Conservation (phyloP, 2,113 vertebrate genomes). For the Trichomycterus rosablanca region DNA sequence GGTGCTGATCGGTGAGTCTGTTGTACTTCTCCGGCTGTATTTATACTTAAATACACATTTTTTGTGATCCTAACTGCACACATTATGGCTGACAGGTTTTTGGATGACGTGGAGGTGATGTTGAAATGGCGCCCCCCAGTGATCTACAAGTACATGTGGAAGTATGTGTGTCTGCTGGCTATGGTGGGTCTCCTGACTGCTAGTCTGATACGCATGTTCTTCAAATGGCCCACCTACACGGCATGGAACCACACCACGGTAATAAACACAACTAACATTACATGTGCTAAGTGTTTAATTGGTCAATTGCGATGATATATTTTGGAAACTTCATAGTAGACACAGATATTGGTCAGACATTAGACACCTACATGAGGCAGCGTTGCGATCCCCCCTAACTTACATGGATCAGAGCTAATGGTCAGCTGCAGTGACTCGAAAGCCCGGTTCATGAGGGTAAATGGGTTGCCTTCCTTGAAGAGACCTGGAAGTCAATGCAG, state of each 20-base stretch:
- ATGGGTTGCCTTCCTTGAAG: too few relatives aligned
- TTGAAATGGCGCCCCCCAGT: constrained; percentile 87
- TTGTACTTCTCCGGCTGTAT: too few relatives aligned
- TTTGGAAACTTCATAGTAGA: too few relatives aligned
- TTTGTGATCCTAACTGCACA: neutral
- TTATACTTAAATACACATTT: too few relatives aligned
- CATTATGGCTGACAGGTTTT: constrained; percentile 71
- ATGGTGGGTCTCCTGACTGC: constrained; percentile 85
- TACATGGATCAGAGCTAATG: too few relatives aligned
- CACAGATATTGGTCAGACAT: too few relatives aligned
- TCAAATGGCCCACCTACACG: constrained; percentile 86
- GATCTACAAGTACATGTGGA: constrained; percentile 94
- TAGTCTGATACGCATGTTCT: constrained; percentile 86
- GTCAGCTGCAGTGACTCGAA: too few relatives aligned
- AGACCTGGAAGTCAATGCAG: too few relatives aligned
- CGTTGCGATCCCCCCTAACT: too few relatives aligned
- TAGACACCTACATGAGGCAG: too few relatives aligned
- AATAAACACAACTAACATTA: constrained; percentile 19
- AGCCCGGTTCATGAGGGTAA: too few relatives aligned
- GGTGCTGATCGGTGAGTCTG: constrained; percentile 92
- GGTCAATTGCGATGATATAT: too few relatives aligned
- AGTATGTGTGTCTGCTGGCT: constrained; percentile 88
- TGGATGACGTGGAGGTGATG: constrained; percentile 95
- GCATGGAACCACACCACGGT: constrained; percentile 89
- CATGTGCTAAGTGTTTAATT: neutral